Evolutionary conservation across 2,113 vertebrate species (phyloP).

Genomic region (Sclerurus mexicanus): DNA sequence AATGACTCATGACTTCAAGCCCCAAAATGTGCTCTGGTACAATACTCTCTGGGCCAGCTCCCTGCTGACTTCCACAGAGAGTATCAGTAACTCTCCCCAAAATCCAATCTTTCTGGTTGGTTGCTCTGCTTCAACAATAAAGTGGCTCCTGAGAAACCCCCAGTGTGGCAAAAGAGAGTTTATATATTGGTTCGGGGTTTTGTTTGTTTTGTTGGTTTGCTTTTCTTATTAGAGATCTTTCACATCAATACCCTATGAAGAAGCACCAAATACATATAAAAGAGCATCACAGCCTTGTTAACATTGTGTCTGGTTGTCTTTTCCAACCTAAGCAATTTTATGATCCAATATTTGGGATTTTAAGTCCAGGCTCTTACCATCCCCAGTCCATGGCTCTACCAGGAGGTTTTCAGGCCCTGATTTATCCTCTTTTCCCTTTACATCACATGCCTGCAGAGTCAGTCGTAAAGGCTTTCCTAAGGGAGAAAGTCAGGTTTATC

Average conservation of each 20-base stretch:
- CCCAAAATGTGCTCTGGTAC: background rate
- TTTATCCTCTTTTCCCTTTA: constrained; percentile 96
- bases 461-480: constrained; percentile 90
- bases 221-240: background rate
- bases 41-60: background rate
- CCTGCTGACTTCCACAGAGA: fast-evolving
- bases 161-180: background rate
- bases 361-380: constrained; percentile 79
- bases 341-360: background rate
- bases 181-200: background rate
- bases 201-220: background rate
- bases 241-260: background rate
- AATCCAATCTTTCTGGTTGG: background rate
- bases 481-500: background rate
- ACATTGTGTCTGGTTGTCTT: background rate
- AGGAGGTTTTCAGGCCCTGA: constrained; percentile 95
- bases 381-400: constrained; percentile 86
- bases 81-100: background rate
- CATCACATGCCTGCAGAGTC: constrained; percentile 92
- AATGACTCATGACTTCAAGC: background rate
- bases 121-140: background rate
- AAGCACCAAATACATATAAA: background rate
- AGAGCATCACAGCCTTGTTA: background rate
- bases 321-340: background rate
- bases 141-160: background rate